A percentile compares a stretch with the other conserved stretches of the same genome.
Evolutionary conservation across 2,888 invertebrate species (phyloP).

Genomic region (Cryptus viduatorius): DNA sequence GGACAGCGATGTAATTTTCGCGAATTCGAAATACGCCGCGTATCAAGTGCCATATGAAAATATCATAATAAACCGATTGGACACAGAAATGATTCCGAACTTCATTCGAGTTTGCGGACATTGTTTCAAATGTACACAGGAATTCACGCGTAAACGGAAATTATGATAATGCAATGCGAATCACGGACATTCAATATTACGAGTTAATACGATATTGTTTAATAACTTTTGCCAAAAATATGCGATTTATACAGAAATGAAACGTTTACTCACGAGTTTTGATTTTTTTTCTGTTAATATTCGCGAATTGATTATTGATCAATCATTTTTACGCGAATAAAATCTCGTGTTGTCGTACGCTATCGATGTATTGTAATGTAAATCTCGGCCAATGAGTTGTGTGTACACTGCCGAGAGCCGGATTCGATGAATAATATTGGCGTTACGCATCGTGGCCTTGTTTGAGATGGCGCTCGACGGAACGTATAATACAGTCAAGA

Average conservation of each 20-base stretch:
- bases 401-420: constrained; percentile 35
- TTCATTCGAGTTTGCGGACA: background rate
- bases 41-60: background rate
- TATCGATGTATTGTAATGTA: background rate
- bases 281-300: background rate
- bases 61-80: background rate
- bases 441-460: constrained; percentile 32
- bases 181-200: background rate
- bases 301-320: background rate
- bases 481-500: constrained; percentile 1
- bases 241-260: background rate
- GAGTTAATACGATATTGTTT: background rate
- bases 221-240: background rate
- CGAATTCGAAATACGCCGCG: background rate
- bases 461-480: constrained; percentile 19
- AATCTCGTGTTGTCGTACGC: background rate
- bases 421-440: constrained; percentile 54
- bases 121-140: background rate
- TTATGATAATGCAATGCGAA: background rate
- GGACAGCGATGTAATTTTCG: background rate
- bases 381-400: background rate
- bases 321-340: background rate
- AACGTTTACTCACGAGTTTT: background rate
- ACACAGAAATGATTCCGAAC: background rate
- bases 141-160: background rate